Base-by-base conservation (phyloP, 1,140 invertebrate genomes). In the Tetragnatha versicolor region DNA sequence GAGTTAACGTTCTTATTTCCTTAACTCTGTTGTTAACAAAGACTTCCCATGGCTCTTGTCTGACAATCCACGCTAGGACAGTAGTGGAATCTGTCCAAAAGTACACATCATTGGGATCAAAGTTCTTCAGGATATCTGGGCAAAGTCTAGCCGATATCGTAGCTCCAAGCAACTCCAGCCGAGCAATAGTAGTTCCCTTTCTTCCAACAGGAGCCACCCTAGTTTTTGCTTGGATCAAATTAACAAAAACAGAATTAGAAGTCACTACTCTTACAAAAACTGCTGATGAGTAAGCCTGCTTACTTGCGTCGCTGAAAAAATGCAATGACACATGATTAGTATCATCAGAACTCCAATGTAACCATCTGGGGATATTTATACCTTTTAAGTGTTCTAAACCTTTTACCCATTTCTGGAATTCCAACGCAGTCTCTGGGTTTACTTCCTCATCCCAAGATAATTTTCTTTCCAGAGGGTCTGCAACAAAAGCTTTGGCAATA, bases 1-100 rank as follows among this genome's bases (percentile, higher is more conserved):
- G 9, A 22, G 45, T 70, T 9, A 53, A 27, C 6, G 9, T 0
- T 33, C 25, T 70, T 14, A 22, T 51, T 22, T 58, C 49, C 5
- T 6, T 22, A 37, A 78, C 35, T 66, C 63, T 39, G 33, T 68
- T 68, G 63, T 10, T n/a, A 22, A 79, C 63, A 27, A 79, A 79
- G 10, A 69, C 49, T 31, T 51, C 66, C 65, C 65, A 60, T n/a
- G 22, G 17, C 37, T 79, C 45, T 58, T 49, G 2, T 2, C 51
- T 27, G 3, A 20, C 35, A 20, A 79, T 79, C 76, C 65, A 79
- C 4, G 63, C 29, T 2, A 79, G 22, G 12, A 69, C 76, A 14
- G 63, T 78, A 0, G 51, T 35, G 10, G 72, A 68, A 29, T 77
- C 60, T 0, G 49, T 68, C 75, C 75, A 68, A 68, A 68, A 78